Conservation (phyloP, 1,140 invertebrate species). For the Meloidogyne exigua region DNA sequence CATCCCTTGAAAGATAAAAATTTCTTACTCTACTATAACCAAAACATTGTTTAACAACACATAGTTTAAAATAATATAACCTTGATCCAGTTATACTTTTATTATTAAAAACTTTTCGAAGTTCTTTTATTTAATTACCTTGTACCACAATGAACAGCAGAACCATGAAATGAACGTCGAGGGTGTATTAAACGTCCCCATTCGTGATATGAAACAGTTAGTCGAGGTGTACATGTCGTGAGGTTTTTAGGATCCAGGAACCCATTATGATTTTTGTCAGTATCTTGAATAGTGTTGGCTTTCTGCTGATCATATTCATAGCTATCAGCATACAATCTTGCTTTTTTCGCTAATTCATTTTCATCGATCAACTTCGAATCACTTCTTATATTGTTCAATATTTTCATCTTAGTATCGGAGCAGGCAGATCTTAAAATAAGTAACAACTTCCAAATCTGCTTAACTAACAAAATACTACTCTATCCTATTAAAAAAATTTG, state of each 20-base stretch:
- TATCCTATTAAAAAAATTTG: no score
- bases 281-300: no score
- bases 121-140: no score
- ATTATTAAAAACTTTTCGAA: no score
- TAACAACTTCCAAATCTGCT: no score
- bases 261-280: no score
- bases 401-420: background rate
- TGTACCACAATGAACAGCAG: slow-evolving; percentile 19
- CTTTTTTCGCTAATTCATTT: background rate
- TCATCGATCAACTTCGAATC: background rate
- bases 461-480: no score
- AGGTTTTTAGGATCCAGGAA: background rate
- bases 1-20: slow-evolving; percentile 7
- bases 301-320: background rate
- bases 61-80: no score
- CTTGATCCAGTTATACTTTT: no score
- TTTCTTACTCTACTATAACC: no score
- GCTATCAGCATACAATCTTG: background rate
- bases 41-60: no score
- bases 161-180: slow-evolving; percentile 15
- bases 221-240: background rate
- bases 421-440: background rate
- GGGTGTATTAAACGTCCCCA: slow-evolving; percentile 13
- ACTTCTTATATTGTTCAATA: background rate
- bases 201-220: slow-evolving; percentile 16